Percentiles rank a stretch among this genome's conserved stretches.
phyloP scores from a whole-genome alignment of 2,113 vertebrate species.

The Pygoscelis adeliae region DNA sequence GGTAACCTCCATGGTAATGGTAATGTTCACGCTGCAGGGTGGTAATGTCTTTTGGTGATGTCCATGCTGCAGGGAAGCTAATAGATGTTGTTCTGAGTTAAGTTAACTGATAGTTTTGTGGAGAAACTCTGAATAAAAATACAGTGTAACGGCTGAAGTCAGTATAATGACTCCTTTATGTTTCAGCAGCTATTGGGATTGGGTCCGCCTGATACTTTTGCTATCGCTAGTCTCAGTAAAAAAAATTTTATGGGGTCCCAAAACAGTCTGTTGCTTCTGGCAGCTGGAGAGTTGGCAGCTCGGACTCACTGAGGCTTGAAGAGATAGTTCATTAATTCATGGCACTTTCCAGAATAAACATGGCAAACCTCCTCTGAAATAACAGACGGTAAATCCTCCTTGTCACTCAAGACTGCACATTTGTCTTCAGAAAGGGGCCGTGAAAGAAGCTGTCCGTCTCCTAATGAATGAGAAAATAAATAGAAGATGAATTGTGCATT shows the following conservation, averaged over 20 bases:
- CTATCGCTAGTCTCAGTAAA: conserved; percentile 46
- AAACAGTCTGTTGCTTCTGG: conserved; percentile 62
- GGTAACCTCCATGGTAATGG: not conserved
- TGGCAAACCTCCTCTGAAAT: conserved; percentile 61
- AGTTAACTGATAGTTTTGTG: not conserved
- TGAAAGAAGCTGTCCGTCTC: conserved; percentile 33
- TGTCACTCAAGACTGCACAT: conserved; percentile 49
- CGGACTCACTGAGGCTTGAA: conserved; percentile 34
- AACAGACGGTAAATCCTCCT: conserved; percentile 54
- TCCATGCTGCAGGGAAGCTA: not conserved
- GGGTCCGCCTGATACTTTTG: conserved; percentile 25
- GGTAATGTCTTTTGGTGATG: not conserved
- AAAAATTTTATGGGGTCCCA: conserved; percentile 55
- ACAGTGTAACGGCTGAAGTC: not conserved
- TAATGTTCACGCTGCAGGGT: not conserved
- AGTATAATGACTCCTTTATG: conserved; percentile 48
- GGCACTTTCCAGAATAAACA: conserved; percentile 63
- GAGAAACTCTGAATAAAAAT: not conserved
- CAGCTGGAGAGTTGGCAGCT: conserved; percentile 47
- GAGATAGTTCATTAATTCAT: conserved; percentile 67
- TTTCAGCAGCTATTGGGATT: conserved; percentile 14
- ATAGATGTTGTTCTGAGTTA: not conserved
- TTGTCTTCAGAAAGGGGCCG: conserved; percentile 15
- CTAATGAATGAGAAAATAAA: conserved; percentile 52
- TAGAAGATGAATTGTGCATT: conserved; percentile 43